Percentiles rank a stretch among this genome's conserved stretches.
These are phyloP conservation scores for Alligator sinensis DNA, from an alignment of 2,113 vertebrate species.

Conservation along the genomic window DNA sequence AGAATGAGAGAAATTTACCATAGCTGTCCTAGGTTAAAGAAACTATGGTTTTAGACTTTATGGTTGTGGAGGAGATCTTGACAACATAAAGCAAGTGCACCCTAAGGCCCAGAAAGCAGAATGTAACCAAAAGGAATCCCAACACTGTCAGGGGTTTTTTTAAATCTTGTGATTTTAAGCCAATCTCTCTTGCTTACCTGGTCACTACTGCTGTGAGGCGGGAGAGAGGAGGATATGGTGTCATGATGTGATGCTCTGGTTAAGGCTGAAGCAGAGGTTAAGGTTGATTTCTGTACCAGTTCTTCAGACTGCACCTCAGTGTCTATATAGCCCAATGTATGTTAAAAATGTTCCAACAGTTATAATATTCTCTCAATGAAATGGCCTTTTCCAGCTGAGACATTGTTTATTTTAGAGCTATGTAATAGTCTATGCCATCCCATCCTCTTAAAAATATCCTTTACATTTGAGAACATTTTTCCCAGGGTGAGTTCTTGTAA, in stretches of 20 bases:
- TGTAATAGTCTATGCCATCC: background rate
- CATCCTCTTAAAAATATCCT: constrained; percentile 14
- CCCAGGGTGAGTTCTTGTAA: background rate
- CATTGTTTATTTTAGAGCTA: constrained; percentile 26
- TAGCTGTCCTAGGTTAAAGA: no score
- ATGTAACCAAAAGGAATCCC: background rate
- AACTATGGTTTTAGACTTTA: background rate
- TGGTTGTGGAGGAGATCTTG: background rate
- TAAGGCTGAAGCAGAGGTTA: background rate
- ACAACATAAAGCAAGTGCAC: background rate
- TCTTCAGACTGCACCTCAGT: background rate
- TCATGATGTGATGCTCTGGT: background rate
- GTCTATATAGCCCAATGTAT: background rate
- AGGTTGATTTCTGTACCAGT: background rate
- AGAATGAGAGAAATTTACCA: background rate
- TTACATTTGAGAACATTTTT: constrained; percentile 36
- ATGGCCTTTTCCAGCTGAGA: background rate
- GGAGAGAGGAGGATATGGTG: no score
- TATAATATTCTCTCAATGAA: constrained; percentile 11
- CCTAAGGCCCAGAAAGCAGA: background rate
- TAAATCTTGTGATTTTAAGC: background rate
- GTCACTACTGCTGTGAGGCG: no score
- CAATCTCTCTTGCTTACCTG: background rate
- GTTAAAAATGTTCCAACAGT: background rate
- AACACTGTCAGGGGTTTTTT: background rate